Evolutionary conservation across 30 jellyfish, hydroid and myxozoan genomes (phyloP).

Genomic region (Clytia hemisphaerica): DNA sequence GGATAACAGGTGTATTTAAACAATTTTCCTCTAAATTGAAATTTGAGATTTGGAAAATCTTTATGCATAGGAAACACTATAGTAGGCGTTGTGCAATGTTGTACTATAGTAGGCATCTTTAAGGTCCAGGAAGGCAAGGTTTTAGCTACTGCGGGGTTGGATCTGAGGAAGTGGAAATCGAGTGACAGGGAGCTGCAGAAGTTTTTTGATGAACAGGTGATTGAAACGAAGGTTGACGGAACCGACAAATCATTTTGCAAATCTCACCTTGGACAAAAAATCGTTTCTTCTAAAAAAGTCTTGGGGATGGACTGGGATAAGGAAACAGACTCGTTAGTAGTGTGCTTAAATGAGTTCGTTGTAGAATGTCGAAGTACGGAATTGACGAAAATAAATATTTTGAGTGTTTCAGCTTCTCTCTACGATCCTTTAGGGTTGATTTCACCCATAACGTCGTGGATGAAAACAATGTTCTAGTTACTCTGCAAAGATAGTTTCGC

Average conservation of each 20-base stretch:
- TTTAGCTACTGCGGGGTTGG: slow-evolving; percentile 39
- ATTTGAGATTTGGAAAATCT: no score
- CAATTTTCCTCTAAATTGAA: no score
- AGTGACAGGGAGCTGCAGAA: slow-evolving; percentile 4
- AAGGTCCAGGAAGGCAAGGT: no score
- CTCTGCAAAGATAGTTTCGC: slow-evolving; percentile 43
- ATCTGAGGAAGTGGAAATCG: slow-evolving; percentile 44
- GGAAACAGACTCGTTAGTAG: not conserved
- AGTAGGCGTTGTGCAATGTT: no score
- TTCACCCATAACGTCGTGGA: slow-evolving; percentile 19
- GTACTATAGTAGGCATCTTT: no score
- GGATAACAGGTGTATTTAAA: no score
- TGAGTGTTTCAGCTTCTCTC: slow-evolving; percentile 53
- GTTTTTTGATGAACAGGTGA: slow-evolving; percentile 8
- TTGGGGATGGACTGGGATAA: slow-evolving; percentile 33
- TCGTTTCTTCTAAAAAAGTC: not conserved
- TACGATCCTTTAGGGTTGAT: slow-evolving; percentile 75
- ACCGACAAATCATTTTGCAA: no score
- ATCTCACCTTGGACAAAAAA: no score
- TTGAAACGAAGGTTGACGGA: no score
- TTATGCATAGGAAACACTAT: no score
- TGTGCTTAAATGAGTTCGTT: slow-evolving; percentile 18
- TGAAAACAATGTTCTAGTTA: slow-evolving; percentile 42
- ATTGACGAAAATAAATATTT: slow-evolving; percentile 43
- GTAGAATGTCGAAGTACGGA: slow-evolving; percentile 33